phyloP scores from a whole-genome alignment of 1,140 invertebrate species.

The Hestina assimilis region DNA sequence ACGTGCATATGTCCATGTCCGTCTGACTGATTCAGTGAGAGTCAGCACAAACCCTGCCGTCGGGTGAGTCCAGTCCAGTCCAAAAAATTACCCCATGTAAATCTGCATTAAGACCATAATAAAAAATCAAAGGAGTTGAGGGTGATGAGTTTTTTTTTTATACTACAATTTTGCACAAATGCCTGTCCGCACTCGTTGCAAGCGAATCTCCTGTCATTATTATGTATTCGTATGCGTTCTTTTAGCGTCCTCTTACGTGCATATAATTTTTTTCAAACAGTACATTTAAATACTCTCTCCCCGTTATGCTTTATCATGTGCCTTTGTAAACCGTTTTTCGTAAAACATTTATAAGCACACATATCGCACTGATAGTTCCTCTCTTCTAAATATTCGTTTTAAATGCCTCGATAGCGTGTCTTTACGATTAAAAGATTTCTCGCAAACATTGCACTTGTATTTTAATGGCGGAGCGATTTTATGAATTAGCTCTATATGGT shows the following conservation, averaged over 20 bases:
- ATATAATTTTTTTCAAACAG: slow-evolving; percentile 80
- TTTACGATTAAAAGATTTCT: slow-evolving; percentile 48
- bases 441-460: slow-evolving; percentile 64
- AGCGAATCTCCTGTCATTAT: slow-evolving; percentile 35
- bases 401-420: slow-evolving; percentile 55
- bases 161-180: slow-evolving; percentile 44
- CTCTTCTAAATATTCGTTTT: slow-evolving; percentile 63
- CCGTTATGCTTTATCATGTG: slow-evolving; percentile 84
- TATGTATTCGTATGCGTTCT: slow-evolving; percentile 38
- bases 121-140: slow-evolving; percentile 8
- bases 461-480: slow-evolving; percentile 45
- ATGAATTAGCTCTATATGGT: slow-evolving; percentile 54
- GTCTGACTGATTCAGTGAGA: no score
- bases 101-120: not conserved
- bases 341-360: slow-evolving; percentile 52
- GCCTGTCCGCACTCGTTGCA: slow-evolving; percentile 39
- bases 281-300: slow-evolving; percentile 78
- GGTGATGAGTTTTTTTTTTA: slow-evolving; percentile 38
- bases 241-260: slow-evolving; percentile 81
- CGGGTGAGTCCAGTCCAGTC: no score
- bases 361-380: slow-evolving; percentile 41
- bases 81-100: no score
- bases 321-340: slow-evolving; percentile 62
- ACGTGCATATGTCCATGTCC: no score
- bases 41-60: no score